Conservation (phyloP, 1,140 invertebrate genomes). For the Venustaconcha ellipsiformis region DNA sequence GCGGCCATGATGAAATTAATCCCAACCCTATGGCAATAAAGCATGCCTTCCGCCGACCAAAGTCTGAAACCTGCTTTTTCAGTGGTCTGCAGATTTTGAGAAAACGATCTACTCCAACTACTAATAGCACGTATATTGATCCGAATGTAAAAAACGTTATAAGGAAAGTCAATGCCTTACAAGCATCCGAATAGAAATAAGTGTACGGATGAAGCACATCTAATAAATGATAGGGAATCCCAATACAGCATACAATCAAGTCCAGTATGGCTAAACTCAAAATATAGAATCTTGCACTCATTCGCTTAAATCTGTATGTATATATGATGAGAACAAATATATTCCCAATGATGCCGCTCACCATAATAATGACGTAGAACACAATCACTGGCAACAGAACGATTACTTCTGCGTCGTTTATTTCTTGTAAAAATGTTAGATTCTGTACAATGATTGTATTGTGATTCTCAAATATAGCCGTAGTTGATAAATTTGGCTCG, state of each 20-base stretch:
- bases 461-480: too few species aligned
- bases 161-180: conserved; percentile 38
- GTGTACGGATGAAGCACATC: conserved; percentile 45
- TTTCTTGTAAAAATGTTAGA: too few species aligned
- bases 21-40: conserved; percentile 7
- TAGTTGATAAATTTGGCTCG: too few species aligned
- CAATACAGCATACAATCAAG: conserved; percentile 40
- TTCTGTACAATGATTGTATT: too few species aligned
- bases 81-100: conserved; percentile 46
- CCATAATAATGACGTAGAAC: conserved; percentile 32
- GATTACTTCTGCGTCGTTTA: too few species aligned
- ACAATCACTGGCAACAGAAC: conserved; percentile 25
- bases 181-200: conserved; percentile 26
- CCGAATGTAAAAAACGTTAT: conserved; percentile 38
- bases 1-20: conserved; percentile 19
- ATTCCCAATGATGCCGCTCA: conserved; percentile 44
- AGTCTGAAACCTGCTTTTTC: conserved; percentile 36
- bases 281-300: conserved; percentile 42
- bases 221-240: conserved; percentile 45
- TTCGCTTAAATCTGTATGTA: conserved; percentile 27
- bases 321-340: conserved; percentile 41
- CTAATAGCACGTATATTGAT: conserved; percentile 41
- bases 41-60: conserved; percentile 30
- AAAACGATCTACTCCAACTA: conserved; percentile 47
- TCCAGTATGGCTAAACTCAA: conserved; percentile 43